Conservation (phyloP, 1,140 invertebrate species). For the Gryllus bimaculatus region DNA sequence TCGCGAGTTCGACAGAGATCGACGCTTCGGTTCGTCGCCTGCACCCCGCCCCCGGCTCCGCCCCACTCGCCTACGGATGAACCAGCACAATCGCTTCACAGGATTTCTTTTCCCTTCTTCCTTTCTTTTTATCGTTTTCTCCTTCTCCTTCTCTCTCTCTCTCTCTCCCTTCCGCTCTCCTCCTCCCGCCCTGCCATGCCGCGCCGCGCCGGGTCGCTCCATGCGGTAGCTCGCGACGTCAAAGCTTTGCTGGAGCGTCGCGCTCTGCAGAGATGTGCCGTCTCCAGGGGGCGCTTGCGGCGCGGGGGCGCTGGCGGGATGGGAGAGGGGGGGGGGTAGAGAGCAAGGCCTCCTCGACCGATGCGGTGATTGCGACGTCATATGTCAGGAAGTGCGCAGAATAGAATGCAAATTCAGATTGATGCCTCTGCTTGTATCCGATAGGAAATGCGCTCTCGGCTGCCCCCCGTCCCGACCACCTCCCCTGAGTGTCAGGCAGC, state of each 20-base stretch:
- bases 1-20: background rate
- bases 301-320: no score
- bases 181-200: no score
- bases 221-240: background rate
- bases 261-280: background rate
- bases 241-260: background rate
- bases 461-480: background rate
- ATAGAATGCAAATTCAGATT: constrained; percentile 5
- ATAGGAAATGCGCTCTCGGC: background rate
- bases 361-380: background rate
- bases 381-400: background rate
- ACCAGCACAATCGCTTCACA: background rate
- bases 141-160: background rate
- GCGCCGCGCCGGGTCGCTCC: no score
- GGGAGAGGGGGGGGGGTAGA: background rate
- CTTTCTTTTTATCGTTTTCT: background rate
- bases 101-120: background rate
- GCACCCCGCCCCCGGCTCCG: no score
- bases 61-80: background rate
- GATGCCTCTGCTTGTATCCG: constrained; percentile 2
- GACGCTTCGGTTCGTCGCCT: background rate
- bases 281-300: background rate
- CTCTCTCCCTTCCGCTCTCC: background rate
- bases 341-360: no score
- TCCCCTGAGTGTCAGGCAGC: background rate